Percentiles rank a stretch among this genome's conserved stretches.
Conservation (phyloP, 2,888 invertebrate species). For the Eupithecia exiguata region DNA sequence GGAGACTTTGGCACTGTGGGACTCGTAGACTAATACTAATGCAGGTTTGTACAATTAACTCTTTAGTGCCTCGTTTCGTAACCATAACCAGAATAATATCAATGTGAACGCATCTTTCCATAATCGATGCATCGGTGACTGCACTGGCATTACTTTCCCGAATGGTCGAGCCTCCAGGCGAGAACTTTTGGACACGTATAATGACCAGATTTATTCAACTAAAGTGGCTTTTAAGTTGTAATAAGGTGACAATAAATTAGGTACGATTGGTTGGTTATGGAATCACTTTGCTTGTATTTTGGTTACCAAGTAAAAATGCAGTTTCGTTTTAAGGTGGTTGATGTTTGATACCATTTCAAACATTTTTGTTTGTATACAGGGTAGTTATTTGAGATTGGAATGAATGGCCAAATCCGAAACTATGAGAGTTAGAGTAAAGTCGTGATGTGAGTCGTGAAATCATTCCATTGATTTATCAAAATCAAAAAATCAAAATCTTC, state of each 20-base stretch:
- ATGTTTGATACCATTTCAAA: neutral
- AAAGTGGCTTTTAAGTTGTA: slow-evolving; percentile 19
- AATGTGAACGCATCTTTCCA: slow-evolving; percentile 32
- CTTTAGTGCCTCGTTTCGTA: neutral
- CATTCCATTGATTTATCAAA: no score
- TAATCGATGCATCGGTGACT: slow-evolving; percentile 32
- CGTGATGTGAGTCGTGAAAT: no score
- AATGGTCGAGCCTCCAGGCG: slow-evolving; percentile 23
- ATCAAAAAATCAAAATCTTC: no score
- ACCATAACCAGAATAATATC: slow-evolving; percentile 9
- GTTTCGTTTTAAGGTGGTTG: neutral
- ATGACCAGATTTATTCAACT: slow-evolving; percentile 21
- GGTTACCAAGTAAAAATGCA: neutral
- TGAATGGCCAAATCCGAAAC: no score
- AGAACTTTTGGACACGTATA: slow-evolving; percentile 28
- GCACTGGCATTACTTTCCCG: slow-evolving; percentile 26
- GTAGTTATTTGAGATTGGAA: no score
- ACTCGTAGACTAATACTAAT: no score
- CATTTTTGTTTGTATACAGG: no score
- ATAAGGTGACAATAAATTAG: slow-evolving; percentile 3
- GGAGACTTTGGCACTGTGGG: no score
- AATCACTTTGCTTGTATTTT: neutral
- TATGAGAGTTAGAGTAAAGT: no score
- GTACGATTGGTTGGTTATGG: neutral
- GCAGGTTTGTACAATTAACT: neutral